Conservation (phyloP, 1,140 invertebrate species). For the Mactra quadrangularis region DNA sequence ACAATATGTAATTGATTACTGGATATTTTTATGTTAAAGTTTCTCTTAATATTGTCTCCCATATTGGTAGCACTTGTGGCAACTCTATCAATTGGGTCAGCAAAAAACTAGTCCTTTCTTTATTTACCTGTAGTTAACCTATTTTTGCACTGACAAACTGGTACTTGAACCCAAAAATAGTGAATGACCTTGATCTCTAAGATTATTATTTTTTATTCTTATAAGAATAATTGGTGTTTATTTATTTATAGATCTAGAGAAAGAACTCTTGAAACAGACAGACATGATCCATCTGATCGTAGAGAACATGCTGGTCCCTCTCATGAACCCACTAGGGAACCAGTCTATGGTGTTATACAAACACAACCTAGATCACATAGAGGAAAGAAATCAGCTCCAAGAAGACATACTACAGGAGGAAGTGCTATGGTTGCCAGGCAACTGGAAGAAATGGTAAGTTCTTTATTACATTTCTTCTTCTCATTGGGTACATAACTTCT, state of each 20-base stretch:
- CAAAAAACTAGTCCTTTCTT: too few species aligned
- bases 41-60: too few species aligned
- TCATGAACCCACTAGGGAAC: conserved; percentile 12
- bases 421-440: conserved; percentile 21
- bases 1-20: too few species aligned
- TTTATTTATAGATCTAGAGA: conserved; percentile 1
- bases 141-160: too few species aligned
- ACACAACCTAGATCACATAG: conserved; percentile 40
- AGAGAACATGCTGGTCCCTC: not conserved
- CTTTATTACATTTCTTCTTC: not conserved
- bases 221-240: too few species aligned
- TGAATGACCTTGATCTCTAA: too few species aligned
- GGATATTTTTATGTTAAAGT: too few species aligned
- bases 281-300: not conserved
- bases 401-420: conserved; percentile 46
- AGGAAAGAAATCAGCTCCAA: conserved; percentile 12
- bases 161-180: too few species aligned
- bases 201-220: too few species aligned
- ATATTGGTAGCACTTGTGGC: too few species aligned
- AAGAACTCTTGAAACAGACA: conserved; percentile 5
- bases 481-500: not conserved
- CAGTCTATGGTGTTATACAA: conserved; percentile 39
- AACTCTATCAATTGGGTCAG: too few species aligned
- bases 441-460: conserved; percentile 18
- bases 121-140: too few species aligned